Evolutionary conservation across 2,797 vertebrate genomes (phyloP), one percentile per base, ranked within the genome.

Genomic region (Sylvia borin): DNA sequence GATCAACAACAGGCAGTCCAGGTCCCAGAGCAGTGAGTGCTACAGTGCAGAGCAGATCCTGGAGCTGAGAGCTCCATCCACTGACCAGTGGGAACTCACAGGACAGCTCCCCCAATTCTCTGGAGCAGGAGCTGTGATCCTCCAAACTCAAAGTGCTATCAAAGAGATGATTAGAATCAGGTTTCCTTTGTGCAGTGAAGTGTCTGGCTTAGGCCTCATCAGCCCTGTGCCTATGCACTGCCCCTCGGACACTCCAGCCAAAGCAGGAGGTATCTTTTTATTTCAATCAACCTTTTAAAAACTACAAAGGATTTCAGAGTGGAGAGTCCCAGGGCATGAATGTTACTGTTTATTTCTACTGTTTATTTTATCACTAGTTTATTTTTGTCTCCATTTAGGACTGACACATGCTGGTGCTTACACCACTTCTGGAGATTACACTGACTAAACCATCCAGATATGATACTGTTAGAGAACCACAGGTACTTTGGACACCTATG

Each of bases 11-110:
- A 29, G 64, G 48, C 61, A 94, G 47, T 9, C 16, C 1, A 4
- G 42, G n/a, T 16, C 34, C 48, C 76, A 67, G 64, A 54, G 25
- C n/a, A 43, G 36, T 1, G 9, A 85, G 61, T 0, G 5, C n/a
- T 40, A 7, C 0, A 0, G 66, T 5, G 36, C 0, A 0, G 16
- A 58, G 66, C 74, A 75, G 38, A 34, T 58, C 45, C 72, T 25
- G 10, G 42, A 89, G 73, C 36, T 45, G 25, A 34, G 50, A 75
- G 53, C 36, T 72, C 40, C 45, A 4, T 22, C 19, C 64, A n/a
- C 36, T 16, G 26, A 6, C 19, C 61, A 29, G 36, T 20, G 17
- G 47, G 8, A 73, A 21, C 29, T 50, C 3, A 1, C 18, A 8
- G 45, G n/a, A 71, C 27, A 61, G 85, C 54, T 82, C 32, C 72